A percentile compares a stretch with the other conserved stretches of the same genome.
These are phyloP conservation scores for Piaya cayana DNA, from an alignment of 2,113 vertebrate species.

Conservation along the genomic window DNA sequence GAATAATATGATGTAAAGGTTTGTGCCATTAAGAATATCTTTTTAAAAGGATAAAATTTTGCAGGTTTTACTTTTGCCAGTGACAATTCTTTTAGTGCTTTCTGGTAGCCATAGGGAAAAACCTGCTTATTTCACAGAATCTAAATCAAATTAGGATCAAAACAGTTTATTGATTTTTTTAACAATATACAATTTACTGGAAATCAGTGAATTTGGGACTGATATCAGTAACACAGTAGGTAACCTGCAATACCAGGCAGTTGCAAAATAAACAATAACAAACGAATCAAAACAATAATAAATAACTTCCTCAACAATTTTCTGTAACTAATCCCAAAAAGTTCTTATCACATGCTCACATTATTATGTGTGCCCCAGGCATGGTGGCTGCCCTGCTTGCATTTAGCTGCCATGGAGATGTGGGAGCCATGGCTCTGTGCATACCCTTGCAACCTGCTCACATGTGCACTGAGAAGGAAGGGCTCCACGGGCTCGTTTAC, in stretches of 20 bases:
- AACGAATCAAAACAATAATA: neutral
- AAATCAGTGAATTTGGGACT: neutral
- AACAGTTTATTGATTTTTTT: neutral
- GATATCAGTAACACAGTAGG: neutral
- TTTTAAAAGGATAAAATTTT: neutral
- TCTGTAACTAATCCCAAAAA: neutral
- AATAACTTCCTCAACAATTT: neutral
- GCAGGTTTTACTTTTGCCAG: neutral
- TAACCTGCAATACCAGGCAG: neutral
- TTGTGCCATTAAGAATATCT: neutral
- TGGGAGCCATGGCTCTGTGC: neutral
- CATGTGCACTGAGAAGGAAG: neutral
- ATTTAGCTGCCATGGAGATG: fast-evolving
- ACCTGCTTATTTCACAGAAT: neutral
- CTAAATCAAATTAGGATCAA: neutral
- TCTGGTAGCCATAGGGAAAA: neutral
- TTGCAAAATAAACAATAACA: neutral
- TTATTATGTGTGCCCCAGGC: too few species aligned
- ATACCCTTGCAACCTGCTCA: neutral
- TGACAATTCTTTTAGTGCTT: neutral
- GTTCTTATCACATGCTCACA: neutral
- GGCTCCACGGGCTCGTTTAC: fast-evolving
- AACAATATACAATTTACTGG: neutral
- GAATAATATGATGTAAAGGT: neutral
- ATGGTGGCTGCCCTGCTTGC: neutral